Evolutionary conservation across 2,113 vertebrate genomes (phyloP).

Genomic region (Lepus timidus): DNA sequence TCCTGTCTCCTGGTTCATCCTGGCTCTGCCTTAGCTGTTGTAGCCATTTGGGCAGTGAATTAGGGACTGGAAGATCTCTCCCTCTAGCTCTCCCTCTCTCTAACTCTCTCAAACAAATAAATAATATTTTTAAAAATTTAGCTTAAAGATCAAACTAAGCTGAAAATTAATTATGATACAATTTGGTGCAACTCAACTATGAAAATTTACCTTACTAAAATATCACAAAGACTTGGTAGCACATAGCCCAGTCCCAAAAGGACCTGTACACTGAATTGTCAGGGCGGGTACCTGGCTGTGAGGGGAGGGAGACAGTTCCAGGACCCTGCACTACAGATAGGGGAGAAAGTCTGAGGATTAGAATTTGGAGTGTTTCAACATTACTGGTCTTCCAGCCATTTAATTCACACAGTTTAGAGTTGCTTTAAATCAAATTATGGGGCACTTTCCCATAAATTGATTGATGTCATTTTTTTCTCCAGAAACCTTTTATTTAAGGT

Average conservation of each 20-base stretch:
- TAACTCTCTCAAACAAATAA: too few species aligned
- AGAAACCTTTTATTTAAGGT: too few species aligned
- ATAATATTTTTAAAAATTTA: too few species aligned
- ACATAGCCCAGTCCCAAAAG: accelerated
- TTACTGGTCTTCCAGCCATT: neutral
- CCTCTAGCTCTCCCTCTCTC: too few species aligned
- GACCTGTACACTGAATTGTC: neutral
- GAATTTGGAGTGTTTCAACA: neutral
- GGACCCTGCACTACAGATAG: neutral
- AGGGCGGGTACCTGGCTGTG: neutral
- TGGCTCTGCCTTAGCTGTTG: too few species aligned
- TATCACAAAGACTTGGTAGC: neutral
- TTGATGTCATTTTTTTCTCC: neutral
- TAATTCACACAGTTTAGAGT: neutral
- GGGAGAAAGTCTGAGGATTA: neutral
- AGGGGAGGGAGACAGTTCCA: too few species aligned
- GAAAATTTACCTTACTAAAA: neutral
- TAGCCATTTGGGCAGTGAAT: too few species aligned
- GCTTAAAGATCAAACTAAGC: neutral
- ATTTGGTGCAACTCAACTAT: neutral
- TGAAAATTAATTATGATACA: neutral
- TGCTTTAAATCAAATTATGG: neutral
- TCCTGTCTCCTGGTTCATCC: too few species aligned
- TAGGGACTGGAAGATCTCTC: too few species aligned
- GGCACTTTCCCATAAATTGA: neutral